These are phyloP conservation scores for Periphyllus acericola DNA, from an alignment of 2,888 invertebrate genomes.

Conservation along the genomic window DNA sequence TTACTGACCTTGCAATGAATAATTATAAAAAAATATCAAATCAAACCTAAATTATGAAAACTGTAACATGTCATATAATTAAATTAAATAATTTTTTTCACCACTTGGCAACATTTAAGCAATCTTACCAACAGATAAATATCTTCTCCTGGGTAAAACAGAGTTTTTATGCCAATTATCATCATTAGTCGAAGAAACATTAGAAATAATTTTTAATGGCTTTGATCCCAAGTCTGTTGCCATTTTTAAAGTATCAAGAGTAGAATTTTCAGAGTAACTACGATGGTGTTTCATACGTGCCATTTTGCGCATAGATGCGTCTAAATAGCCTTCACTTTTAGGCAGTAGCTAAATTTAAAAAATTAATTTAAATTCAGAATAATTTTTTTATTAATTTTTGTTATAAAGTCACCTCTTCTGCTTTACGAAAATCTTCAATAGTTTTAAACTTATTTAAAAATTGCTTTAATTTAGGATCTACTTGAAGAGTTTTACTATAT, in stretches of 20 bases:
- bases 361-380: constrained; percentile 57
- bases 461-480: constrained; percentile 78
- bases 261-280: constrained; percentile 74
- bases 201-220: constrained; percentile 25
- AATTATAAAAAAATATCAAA: neutral
- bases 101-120: neutral
- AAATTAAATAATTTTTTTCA: no score
- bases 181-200: constrained; percentile 14
- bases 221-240: constrained; percentile 13
- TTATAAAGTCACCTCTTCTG: constrained; percentile 70
- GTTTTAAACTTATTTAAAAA: constrained; percentile 83
- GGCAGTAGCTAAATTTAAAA: constrained; percentile 72
- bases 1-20: neutral
- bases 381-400: no score
- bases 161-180: constrained; percentile 55
- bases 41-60: no score
- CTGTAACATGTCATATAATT: no score
- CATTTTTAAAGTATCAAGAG: constrained; percentile 61
- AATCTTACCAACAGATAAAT: constrained; percentile 62
- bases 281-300: constrained; percentile 73
- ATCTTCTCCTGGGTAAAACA: constrained; percentile 60
- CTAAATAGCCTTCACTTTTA: constrained; percentile 72
- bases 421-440: constrained; percentile 88
- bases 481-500: constrained; percentile 78
- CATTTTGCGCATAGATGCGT: constrained; percentile 67